Evolutionary conservation across 1,140 invertebrate genomes (phyloP).

Genomic region (Drosophila serrata): DNA sequence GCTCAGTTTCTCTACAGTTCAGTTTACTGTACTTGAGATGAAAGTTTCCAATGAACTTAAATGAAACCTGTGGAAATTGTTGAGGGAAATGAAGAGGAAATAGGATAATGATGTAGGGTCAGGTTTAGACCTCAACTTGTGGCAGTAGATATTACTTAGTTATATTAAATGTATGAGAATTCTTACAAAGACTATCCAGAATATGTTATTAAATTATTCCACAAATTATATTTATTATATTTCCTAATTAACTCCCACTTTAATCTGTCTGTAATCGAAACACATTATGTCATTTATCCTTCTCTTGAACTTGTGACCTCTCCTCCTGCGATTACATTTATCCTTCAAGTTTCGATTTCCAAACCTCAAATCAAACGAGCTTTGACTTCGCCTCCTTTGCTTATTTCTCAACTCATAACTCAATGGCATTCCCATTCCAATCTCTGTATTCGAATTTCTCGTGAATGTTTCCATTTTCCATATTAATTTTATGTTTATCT

Average conservation of each 20-base stretch:
- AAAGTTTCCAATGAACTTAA: constrained; percentile 55
- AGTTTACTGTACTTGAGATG: constrained; percentile 27
- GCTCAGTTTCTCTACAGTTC: constrained; percentile 24
- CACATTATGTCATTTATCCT: too few relatives aligned
- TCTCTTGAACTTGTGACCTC: too few relatives aligned
- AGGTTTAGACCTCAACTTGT: neutral
- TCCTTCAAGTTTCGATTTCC: too few relatives aligned
- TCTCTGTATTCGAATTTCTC: constrained; percentile 1
- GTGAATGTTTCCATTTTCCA: constrained; percentile 20
- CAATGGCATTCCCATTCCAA: neutral
- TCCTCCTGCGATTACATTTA: too few relatives aligned
- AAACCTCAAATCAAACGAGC: neutral
- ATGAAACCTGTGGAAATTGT: constrained; percentile 1
- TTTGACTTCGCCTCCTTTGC: constrained; percentile 2
- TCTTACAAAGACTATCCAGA: too few relatives aligned
- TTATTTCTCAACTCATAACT: constrained; percentile 9
- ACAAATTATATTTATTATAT: too few relatives aligned
- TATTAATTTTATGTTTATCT: constrained; percentile 31
- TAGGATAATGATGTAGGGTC: constrained; percentile 26
- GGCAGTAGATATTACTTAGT: neutral
- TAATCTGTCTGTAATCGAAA: too few relatives aligned
- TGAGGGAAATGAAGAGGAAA: neutral
- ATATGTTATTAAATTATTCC: neutral
- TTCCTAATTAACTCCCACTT: too few relatives aligned
- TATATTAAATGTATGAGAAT: neutral